Evolutionary conservation across 1,140 invertebrate genomes (phyloP).

Genomic region (Neodiprion pinetum): DNA sequence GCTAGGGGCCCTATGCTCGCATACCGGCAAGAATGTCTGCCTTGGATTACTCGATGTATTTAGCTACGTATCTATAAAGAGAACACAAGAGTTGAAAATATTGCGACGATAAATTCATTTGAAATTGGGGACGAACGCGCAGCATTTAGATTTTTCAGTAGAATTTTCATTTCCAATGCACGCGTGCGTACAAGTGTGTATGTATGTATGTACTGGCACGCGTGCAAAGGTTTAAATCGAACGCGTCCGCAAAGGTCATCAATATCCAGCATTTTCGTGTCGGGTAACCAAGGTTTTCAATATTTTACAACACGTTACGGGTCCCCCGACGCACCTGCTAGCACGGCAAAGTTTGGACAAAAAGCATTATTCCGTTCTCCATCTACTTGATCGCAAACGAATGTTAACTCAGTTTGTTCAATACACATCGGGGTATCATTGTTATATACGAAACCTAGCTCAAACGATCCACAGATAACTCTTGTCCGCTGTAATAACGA

Average conservation of each 20-base stretch:
- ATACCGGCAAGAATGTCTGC: no score
- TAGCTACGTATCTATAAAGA: no score
- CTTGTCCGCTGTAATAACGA: not conserved
- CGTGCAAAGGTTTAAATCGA: not conserved
- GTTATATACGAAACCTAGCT: not conserved
- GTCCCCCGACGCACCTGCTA: not conserved
- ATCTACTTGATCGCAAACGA: not conserved
- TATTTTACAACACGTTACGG: not conserved
- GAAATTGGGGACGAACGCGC: no score
- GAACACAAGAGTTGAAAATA: no score
- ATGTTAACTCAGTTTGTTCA: not conserved
- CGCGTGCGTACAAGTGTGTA: no score
- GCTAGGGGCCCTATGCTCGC: no score
- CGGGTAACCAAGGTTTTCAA: conserved; percentile 5
- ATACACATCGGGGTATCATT: not conserved
- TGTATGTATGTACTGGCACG: no score
- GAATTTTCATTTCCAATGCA: no score
- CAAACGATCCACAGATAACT: not conserved
- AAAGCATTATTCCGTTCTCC: not conserved
- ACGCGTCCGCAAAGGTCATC: conserved; percentile 8
- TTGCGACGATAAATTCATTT: no score
- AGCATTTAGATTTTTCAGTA: no score
- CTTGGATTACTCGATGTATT: no score
- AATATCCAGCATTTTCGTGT: conserved; percentile 7
- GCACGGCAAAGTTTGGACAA: not conserved